Conservation (phyloP, 2,113 vertebrate genomes). For the Psilopsiagon aurifrons region DNA sequence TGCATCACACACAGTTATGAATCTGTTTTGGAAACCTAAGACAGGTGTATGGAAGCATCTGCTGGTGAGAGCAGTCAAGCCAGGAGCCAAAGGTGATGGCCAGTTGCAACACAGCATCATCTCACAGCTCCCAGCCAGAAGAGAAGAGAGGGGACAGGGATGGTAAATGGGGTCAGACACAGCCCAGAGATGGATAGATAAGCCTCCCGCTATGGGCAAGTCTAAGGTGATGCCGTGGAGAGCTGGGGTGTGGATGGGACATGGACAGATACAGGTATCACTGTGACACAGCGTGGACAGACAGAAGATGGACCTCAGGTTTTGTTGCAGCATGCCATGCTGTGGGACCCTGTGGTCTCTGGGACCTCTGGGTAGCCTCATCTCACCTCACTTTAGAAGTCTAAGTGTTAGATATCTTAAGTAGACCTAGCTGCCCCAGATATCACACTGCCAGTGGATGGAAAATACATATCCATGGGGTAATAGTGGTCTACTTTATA, state of each 20-base stretch:
- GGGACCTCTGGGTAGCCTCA: not conserved
- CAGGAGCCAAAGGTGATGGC: too few relatives aligned
- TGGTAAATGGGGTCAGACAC: too few relatives aligned
- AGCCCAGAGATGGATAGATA: not conserved
- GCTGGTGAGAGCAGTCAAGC: not conserved
- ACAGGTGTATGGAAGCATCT: rapidly evolving
- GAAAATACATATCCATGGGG: not conserved
- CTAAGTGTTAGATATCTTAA: not conserved
- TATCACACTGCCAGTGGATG: not conserved
- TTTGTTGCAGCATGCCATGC: not conserved
- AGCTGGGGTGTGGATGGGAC: not conserved
- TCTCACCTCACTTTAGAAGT: not conserved
- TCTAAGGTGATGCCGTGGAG: rapidly evolving
- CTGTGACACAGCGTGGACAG: rapidly evolving
- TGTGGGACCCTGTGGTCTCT: rapidly evolving
- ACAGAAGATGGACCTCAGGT: not conserved
- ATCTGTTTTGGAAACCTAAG: not conserved
- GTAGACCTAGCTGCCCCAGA: not conserved
- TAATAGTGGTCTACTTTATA: not conserved
- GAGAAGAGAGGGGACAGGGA: not conserved
- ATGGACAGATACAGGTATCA: rapidly evolving
- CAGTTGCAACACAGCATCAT: not conserved
- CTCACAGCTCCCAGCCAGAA: not conserved
- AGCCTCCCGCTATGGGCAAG: not conserved
- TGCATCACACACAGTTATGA: not conserved